phyloP scores from a whole-genome alignment of 23 tunicate species.

The Halocynthia roretzi region DNA sequence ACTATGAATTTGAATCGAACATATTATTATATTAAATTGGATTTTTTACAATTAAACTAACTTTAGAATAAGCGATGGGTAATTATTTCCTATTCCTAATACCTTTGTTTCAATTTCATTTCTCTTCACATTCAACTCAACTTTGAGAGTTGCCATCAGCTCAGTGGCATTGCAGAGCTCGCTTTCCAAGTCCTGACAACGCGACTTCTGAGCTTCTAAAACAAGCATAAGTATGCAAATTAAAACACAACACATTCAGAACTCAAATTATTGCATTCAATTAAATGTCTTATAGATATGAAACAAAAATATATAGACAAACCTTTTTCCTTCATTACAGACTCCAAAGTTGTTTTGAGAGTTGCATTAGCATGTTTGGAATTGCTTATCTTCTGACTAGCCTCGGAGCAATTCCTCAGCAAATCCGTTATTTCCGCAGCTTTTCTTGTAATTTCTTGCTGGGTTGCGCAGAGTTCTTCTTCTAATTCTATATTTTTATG shows the following conservation, averaged over 20 bases:
- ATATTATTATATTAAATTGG: neutral
- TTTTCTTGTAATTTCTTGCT: slow-evolving; percentile 1
- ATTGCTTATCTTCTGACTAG: neutral
- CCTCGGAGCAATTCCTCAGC: neutral
- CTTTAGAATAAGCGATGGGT: neutral
- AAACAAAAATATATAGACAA: neutral
- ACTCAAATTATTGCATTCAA: neutral
- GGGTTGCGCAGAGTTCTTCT: neutral
- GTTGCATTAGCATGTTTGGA: neutral
- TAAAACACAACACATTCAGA: neutral
- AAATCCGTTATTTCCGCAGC: neutral
- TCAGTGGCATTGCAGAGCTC: neutral
- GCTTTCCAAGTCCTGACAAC: neutral
- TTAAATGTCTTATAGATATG: neutral
- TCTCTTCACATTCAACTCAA: neutral
- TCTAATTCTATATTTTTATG: neutral
- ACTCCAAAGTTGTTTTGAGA: neutral
- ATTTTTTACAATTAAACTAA: too few relatives aligned
- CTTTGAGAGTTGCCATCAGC: neutral
- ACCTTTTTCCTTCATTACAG: neutral
- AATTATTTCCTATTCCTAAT: neutral
- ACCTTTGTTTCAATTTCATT: slow-evolving; percentile 4
- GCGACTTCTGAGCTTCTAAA: neutral
- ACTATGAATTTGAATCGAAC: neutral
- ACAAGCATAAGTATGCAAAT: neutral